These are phyloP conservation scores for Drosophila paramelanica DNA, from an alignment of 2,888 invertebrate genomes.

Conservation along the genomic window DNA sequence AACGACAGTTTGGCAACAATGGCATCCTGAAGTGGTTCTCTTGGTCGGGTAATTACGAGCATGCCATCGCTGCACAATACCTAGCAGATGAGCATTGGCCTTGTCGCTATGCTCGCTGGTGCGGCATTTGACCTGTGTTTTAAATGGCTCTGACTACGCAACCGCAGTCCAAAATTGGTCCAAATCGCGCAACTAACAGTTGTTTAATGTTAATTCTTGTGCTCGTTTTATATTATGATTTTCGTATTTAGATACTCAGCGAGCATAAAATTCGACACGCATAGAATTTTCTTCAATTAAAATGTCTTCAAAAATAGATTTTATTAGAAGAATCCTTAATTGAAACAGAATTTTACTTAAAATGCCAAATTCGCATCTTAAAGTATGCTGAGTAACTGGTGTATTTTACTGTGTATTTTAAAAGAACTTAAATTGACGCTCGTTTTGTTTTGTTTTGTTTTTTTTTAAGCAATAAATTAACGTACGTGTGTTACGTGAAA, in stretches of 20 bases:
- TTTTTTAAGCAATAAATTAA: neutral
- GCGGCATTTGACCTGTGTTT: constrained; percentile 50
- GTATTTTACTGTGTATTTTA: neutral
- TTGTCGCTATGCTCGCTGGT: constrained; percentile 32
- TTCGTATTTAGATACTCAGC: no score
- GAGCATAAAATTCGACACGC: no score
- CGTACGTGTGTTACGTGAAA: no score
- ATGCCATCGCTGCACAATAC: constrained; percentile 56
- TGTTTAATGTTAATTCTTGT: neutral
- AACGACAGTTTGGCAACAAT: constrained; percentile 63
- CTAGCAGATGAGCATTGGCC: constrained; percentile 33
- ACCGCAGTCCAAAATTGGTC: constrained; percentile 46
- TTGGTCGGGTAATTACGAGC: constrained; percentile 62
- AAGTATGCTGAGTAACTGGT: no score
- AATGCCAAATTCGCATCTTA: no score
- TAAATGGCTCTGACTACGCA: constrained; percentile 22
- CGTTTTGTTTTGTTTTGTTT: neutral
- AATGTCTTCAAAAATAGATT: no score
- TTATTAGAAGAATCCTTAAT: no score
- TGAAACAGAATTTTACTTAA: no score
- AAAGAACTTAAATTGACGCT: neutral
- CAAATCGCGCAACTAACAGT: constrained; percentile 27
- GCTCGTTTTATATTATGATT: no score
- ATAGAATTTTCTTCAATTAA: no score
- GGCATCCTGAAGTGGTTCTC: constrained; percentile 56